Base-by-base conservation (phyloP, 2,797 vertebrate species). In the Eutrigla gurnardus region DNA sequence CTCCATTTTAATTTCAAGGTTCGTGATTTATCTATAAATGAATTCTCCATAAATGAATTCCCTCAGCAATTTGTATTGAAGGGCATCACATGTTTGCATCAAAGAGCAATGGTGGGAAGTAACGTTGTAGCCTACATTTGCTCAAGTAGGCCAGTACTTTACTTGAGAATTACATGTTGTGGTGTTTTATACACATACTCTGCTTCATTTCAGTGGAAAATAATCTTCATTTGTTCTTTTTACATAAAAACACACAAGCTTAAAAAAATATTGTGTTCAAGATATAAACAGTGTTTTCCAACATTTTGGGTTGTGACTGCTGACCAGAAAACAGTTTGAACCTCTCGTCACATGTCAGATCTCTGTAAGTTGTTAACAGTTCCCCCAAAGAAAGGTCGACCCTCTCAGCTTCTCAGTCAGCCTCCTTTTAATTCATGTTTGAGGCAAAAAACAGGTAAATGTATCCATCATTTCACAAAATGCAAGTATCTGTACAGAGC, bases 1-100 rank as follows among this genome's bases (percentile, higher is more conserved):
- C 70, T 53, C 57, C 33, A 5, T 80, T 66, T 78, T 50, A 82
- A 78, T 76, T 81, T 78, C 63, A 78, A 75, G 70, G 49, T 70
- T 78, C 35, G 33, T 67, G 33, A 80, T 75, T 71, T 64, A 82
- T 84, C 77, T 62, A 14, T 57, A 53, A 84, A 82, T 64, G 0
- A 57, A 75, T 1, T 6, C 3, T 69, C 65, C 57, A 14, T 55
- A 45, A 86, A 82, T 71, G 0, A 65, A 77, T 1, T 4, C 2
- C 65, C 70, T 42, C 11, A 54, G 49, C 18, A 59, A 17, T 70
- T 58, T 42, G 1, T 18, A 42, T n/a, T 53, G 47, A 43, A 70
- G 40, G 45, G 33, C 15, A 62, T 17, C 39, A 71, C 40, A 47
- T 3, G 33, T 12, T 25, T 55, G 55, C 6, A 50, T 46, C n/a